Evolutionary conservation across 2,888 invertebrate genomes (phyloP).

Genomic region (Apoda limacodes): DNA sequence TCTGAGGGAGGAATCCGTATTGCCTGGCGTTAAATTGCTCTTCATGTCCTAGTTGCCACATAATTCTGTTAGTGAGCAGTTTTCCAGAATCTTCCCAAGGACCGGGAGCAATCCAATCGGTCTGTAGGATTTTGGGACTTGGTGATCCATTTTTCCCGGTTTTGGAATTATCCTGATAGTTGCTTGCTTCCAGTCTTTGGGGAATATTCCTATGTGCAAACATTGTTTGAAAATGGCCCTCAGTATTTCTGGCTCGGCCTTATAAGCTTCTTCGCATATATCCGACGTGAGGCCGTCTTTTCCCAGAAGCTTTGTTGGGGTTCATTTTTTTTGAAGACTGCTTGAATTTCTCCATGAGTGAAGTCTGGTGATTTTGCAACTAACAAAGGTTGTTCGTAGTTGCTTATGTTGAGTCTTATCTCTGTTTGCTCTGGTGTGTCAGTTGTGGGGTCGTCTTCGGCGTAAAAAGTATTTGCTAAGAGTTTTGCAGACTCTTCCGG

Average conservation of each 20-base stretch:
- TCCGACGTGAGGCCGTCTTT: constrained; percentile 7
- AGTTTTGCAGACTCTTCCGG: constrained; percentile 1
- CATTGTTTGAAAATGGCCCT: constrained; percentile 7
- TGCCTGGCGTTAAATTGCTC: no score
- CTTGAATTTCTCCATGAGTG: not conserved
- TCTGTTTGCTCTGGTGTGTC: constrained; percentile 1
- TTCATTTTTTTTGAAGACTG: not conserved
- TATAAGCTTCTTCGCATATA: constrained; percentile 1
- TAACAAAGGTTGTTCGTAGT: not conserved
- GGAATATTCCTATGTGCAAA: no score
- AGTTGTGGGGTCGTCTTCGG: not conserved
- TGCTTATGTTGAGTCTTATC: not conserved
- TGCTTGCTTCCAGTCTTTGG: no score
- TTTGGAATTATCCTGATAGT: no score
- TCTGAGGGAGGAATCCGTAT: constrained; percentile 11
- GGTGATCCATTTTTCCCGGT: no score
- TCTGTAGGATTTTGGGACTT: no score
- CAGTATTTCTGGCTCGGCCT: not conserved
- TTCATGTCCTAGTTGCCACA: no score
- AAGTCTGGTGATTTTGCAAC: not conserved
- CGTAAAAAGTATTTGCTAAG: constrained; percentile 7
- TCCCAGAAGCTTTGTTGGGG: constrained; percentile 9
- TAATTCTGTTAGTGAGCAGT: no score
- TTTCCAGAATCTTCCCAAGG: no score
- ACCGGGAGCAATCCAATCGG: no score